Evolutionary conservation across 2,113 vertebrate genomes (phyloP), one percentile per base, ranked within the genome.

Genomic region (Gallinago paraguaiae): DNA sequence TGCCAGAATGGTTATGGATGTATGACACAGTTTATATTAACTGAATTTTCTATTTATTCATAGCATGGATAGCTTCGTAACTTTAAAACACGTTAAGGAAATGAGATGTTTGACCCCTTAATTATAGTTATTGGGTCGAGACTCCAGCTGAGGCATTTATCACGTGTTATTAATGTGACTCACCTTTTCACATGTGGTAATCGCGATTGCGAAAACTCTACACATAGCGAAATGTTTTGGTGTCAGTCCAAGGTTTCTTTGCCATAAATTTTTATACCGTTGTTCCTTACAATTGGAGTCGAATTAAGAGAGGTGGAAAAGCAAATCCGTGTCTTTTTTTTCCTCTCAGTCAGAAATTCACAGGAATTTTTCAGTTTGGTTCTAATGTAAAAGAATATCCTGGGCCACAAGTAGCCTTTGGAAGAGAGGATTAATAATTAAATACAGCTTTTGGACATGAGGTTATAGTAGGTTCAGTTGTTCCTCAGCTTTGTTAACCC

Each of bases 41-140:
- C 63, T 93, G 43, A 75, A 20, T 93, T 79, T 88, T 18, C 63
- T 75, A 17, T 48, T 53, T 8, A 88, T 63, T 85, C 4, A 5
- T 46, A 75, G 46, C 63, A 76, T 31, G 27, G 76, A 48, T 77
- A 45, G 20, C 59, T 76, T 84, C 54, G 72, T 33, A 51, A 37
- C 53, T 96, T 87, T 92, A 80, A 94, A 72, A 81, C 91, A 48
- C 60, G n/a, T 50, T 76, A 82, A 92, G 30, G 70, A 86, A n/a
- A 69, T 90, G n/a, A 82, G 28, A 30, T 72, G 12, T 69, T 81
- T 80, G 65, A 35, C 13, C 25, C 53, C 57, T 84, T 76, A 53
- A 63, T 54, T 78, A 57, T 82, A 74, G 30, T 77, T 53, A 43
- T 4, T n/a, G 67, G 45, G 41, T 57, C 39, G 79, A 82, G 82